Percentiles rank a stretch among this genome's conserved stretches.
These are phyloP conservation scores for Tachuris rubrigastra DNA, from an alignment of 2,113 vertebrate genomes.

Conservation along the genomic window DNA sequence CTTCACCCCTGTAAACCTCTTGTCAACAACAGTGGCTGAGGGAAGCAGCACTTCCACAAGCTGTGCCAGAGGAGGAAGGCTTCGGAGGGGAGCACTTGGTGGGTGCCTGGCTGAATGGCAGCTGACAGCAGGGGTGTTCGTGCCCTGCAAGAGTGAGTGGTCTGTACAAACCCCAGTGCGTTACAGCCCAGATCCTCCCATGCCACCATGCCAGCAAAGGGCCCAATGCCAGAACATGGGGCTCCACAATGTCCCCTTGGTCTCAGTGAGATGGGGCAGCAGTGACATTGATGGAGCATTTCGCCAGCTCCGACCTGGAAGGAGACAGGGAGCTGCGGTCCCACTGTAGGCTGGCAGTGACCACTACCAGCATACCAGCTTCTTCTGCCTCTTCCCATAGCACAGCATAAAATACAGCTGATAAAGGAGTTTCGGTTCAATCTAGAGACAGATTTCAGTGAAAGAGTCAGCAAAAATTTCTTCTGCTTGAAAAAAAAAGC, in stretches of 20 bases:
- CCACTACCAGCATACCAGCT: not conserved
- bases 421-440: not conserved
- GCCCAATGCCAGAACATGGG: not conserved
- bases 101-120: not conserved
- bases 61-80: accelerated
- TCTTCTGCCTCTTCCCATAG: not conserved
- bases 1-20: not conserved
- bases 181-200: not conserved
- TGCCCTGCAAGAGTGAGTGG: accelerated
- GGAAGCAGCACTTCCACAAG: accelerated
- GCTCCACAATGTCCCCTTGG: not conserved
- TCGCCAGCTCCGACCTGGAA: accelerated
- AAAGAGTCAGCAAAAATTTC: slow-evolving; percentile 27
- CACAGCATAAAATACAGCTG: not conserved
- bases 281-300: not conserved
- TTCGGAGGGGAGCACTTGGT: not conserved
- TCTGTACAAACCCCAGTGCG: not conserved
- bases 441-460: not conserved
- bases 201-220: not conserved
- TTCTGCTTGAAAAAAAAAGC: not conserved
- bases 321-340: not conserved
- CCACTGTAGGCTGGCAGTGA: not conserved
- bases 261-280: not conserved
- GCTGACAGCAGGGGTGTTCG: not conserved
- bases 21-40: not conserved